A percentile compares a stretch with the other conserved stretches of the same genome.
Conservation (phyloP, 1,140 invertebrate genomes). For the Drosophila watanabei region DNA sequence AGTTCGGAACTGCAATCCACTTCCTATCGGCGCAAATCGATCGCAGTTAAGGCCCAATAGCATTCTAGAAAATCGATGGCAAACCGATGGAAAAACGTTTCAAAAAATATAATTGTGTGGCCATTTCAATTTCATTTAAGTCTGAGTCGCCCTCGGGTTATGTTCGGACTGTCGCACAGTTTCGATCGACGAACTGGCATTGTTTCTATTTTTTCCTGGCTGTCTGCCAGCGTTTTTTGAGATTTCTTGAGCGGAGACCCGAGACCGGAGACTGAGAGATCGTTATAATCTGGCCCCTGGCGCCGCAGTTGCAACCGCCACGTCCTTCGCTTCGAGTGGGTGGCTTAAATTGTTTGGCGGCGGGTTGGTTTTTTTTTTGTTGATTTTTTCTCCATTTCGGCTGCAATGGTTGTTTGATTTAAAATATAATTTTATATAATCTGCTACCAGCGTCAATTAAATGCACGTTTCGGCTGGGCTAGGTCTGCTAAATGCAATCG, state of each 20-base stretch:
- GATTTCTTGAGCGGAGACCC: slow-evolving; percentile 34
- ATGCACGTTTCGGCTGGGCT: slow-evolving; percentile 72
- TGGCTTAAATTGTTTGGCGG: slow-evolving; percentile 59
- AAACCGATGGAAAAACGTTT: slow-evolving; percentile 29
- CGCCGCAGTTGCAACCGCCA: slow-evolving; percentile 76
- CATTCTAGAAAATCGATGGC: slow-evolving; percentile 46
- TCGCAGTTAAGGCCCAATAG: slow-evolving; percentile 23
- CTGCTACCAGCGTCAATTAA: slow-evolving; percentile 78
- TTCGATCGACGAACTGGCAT: slow-evolving; percentile 52
- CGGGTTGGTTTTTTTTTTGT: slow-evolving; percentile 24
- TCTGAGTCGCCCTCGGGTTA: slow-evolving; percentile 69
- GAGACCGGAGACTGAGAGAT: slow-evolving; percentile 64
- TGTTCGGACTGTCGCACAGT: slow-evolving; percentile 60
- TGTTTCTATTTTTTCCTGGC: slow-evolving; percentile 54
- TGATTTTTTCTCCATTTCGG: slow-evolving; percentile 23
- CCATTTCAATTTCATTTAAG: slow-evolving; percentile 80
- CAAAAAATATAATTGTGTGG: slow-evolving; percentile 72
- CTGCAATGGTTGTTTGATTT: slow-evolving; percentile 74
- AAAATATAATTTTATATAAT: slow-evolving; percentile 84
- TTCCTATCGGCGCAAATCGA: slow-evolving; percentile 42
- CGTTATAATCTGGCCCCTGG: slow-evolving; percentile 76
- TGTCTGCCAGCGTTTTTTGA: slow-evolving; percentile 33
- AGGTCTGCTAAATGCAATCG: slow-evolving; percentile 73
- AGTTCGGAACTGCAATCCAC: slow-evolving; percentile 45
- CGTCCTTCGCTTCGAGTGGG: slow-evolving; percentile 78